These are phyloP conservation scores for Paraplagusia blochii DNA, from an alignment of 2,113 vertebrate genomes.

Conservation along the genomic window DNA sequence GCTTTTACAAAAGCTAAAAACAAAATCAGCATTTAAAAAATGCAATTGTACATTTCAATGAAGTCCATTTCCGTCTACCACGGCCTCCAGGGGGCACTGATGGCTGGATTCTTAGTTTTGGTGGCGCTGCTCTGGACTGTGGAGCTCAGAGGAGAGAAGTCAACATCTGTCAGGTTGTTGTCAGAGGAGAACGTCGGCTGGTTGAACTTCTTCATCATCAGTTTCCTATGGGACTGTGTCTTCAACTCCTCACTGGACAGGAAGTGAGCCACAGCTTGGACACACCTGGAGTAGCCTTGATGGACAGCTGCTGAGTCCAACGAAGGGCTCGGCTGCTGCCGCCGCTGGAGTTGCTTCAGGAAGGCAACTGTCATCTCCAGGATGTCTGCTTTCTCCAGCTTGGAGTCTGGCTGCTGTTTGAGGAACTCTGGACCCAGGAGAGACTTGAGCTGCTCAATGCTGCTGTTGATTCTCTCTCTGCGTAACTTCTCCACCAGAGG, in stretches of 20 bases:
- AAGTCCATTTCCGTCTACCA: conserved; percentile 62
- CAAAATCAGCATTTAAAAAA: background rate
- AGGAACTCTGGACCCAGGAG: conserved; percentile 65
- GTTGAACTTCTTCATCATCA: conserved; percentile 26
- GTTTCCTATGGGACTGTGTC: conserved; percentile 42
- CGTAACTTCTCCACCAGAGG: conserved; percentile 64
- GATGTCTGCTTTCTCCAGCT: conserved; percentile 75
- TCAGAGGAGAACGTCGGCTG: conserved; percentile 22
- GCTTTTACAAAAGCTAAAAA: conserved; percentile 49
- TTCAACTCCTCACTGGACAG: conserved; percentile 56
- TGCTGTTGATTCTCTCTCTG: conserved; percentile 71
- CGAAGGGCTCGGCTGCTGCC: conserved; percentile 19
- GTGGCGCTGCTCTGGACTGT: conserved; percentile 36
- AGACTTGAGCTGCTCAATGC: conserved; percentile 72
- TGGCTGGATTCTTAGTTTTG: conserved; percentile 49
- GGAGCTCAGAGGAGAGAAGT: conserved; percentile 33
- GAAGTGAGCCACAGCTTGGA: conserved; percentile 57
- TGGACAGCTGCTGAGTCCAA: conserved; percentile 2
- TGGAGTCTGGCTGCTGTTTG: conserved; percentile 71
- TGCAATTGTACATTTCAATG: background rate
- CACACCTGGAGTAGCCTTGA: conserved; percentile 68
- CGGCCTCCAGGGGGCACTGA: conserved; percentile 63
- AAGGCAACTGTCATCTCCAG: conserved; percentile 52
- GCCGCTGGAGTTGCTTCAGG: conserved; percentile 42
- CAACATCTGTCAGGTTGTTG: conserved; percentile 31